Evolutionary conservation across 2,888 invertebrate genomes (phyloP).

Genomic region (Tachystola acroxantha): DNA sequence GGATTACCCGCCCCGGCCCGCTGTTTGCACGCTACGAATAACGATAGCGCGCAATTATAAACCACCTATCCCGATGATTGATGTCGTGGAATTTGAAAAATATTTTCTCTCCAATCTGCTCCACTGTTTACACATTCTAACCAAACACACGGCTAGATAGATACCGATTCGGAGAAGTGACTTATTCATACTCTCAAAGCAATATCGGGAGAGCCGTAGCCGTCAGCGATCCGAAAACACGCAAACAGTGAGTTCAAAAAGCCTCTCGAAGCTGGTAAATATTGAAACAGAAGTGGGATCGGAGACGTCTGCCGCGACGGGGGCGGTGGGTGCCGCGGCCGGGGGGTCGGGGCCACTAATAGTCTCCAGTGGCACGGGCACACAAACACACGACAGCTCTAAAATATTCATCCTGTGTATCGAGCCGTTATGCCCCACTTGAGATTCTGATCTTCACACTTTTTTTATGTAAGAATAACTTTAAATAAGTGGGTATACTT

Average conservation of each 20-base stretch:
- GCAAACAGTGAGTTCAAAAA: conserved; percentile 76
- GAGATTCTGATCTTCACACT: conserved; percentile 22
- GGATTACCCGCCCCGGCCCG: conserved; percentile 41
- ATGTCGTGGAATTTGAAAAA: conserved; percentile 25
- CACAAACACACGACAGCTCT: conserved; percentile 61
- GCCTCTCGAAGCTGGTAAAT: conserved; percentile 76
- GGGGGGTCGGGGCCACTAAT: conserved; percentile 40
- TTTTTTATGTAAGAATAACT: conserved; percentile 9
- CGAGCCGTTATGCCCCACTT: conserved; percentile 38
- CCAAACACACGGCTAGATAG: conserved; percentile 51
- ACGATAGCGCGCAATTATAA: conserved; percentile 28
- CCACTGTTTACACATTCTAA: conserved; percentile 50
- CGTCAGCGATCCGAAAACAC: conserved; percentile 76
- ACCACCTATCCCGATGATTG: conserved; percentile 25
- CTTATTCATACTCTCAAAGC: conserved; percentile 71
- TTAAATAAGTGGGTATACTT: too few relatives aligned
- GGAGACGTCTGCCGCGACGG: conserved; percentile 58
- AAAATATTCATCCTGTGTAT: conserved; percentile 64
- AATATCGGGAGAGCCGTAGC: conserved; percentile 65
- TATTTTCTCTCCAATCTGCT: conserved; percentile 37
- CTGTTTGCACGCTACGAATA: conserved; percentile 46
- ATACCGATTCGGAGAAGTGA: conserved; percentile 57
- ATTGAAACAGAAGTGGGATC: conserved; percentile 77
- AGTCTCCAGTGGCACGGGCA: conserved; percentile 76
- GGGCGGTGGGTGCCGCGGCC: conserved; percentile 24